Evolutionary conservation across 2,888 invertebrate genomes (phyloP).

Genomic region (Cyaniris semiargus): DNA sequence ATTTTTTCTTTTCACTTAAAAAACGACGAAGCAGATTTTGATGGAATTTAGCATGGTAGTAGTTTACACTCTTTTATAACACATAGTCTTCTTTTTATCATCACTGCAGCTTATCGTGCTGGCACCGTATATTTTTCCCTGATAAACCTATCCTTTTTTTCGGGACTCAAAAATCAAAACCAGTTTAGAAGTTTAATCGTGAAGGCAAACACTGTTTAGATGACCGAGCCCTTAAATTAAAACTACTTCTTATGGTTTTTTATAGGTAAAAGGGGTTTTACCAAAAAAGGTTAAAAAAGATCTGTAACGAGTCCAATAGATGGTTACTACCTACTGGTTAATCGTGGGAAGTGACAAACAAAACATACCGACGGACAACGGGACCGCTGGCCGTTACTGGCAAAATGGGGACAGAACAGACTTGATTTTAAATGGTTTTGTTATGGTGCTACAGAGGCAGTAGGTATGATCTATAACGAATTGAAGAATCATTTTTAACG

Average conservation of each 20-base stretch:
- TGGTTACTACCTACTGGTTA: background rate
- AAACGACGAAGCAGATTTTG: background rate
- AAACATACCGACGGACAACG: constrained; percentile 20
- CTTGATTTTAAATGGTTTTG: constrained; percentile 12
- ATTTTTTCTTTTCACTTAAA: too few species aligned
- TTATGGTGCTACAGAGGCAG: constrained; percentile 4
- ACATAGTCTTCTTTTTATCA: too few species aligned
- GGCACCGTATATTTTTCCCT: too few species aligned
- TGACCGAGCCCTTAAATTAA: background rate
- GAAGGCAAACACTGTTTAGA: background rate
- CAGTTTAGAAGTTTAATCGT: too few species aligned
- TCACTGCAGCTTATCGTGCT: too few species aligned
- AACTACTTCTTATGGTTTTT: background rate
- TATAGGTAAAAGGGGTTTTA: too few species aligned
- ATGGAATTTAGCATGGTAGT: background rate
- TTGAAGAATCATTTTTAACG: background rate
- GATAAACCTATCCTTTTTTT: too few species aligned
- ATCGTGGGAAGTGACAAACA: constrained; percentile 24
- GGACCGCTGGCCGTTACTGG: background rate
- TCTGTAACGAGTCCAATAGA: constrained; percentile 11
- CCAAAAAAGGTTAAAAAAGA: background rate
- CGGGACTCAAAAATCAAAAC: too few species aligned
- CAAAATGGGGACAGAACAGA: constrained; percentile 19
- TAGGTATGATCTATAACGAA: background rate
- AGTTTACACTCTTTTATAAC: background rate